A percentile compares a stretch with the other conserved stretches of the same genome.
phyloP scores from a whole-genome alignment of 1,140 invertebrate species.

The Aphelenchoides besseyi region DNA sequence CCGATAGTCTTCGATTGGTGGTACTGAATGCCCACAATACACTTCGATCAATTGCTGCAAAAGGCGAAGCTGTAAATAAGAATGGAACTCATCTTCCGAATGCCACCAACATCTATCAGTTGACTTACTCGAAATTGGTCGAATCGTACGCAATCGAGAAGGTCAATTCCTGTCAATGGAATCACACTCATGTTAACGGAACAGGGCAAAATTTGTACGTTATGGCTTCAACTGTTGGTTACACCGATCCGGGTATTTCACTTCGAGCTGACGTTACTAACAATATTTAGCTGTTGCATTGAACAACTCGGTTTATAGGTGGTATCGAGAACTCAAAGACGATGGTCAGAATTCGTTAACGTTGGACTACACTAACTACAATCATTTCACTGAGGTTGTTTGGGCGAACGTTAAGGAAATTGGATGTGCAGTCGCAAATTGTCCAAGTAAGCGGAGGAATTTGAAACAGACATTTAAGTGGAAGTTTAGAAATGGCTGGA shows the following conservation, averaged over 20 bases:
- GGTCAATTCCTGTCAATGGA: neutral
- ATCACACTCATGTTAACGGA: constrained; percentile 2
- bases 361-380: neutral
- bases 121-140: neutral
- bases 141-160: neutral
- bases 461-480: neutral
- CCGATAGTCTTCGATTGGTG: neutral
- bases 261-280: neutral
- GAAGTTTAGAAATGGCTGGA: neutral
- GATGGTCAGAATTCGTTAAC: neutral
- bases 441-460: neutral
- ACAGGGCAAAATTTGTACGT: neutral
- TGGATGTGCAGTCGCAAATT: constrained; percentile 11
- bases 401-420: constrained; percentile 3
- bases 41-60: neutral
- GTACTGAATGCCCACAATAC: constrained; percentile 7
- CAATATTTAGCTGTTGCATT: neutral
- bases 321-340: neutral
- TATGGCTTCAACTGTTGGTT: neutral
- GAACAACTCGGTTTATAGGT: neutral
- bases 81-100: neutral
- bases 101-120: neutral
- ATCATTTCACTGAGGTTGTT: constrained; percentile 8
- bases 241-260: neutral
- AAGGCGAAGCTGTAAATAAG: neutral